Conservation (phyloP, 1,140 invertebrate genomes). For the Venustaconcha ellipsiformis region DNA sequence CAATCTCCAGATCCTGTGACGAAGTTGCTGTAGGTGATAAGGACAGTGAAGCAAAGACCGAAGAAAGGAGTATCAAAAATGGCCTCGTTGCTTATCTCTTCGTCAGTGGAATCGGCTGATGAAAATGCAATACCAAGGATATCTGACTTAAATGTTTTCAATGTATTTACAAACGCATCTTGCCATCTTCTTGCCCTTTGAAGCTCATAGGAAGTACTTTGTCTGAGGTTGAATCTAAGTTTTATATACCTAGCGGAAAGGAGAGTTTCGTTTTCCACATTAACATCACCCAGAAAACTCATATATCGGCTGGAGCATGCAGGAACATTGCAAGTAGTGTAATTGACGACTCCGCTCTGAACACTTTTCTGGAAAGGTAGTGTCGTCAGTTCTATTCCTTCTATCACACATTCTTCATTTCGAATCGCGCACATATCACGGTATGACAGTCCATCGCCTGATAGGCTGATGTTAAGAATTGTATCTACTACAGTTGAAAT, state of each 20-base stretch:
- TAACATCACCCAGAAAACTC: background rate
- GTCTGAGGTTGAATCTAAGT: constrained; percentile 12
- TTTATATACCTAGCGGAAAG: constrained; percentile 12
- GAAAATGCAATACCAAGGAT: constrained; percentile 2
- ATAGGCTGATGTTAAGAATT: background rate
- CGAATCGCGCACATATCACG: constrained; percentile 12
- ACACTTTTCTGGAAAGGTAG: background rate
- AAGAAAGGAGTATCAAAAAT: constrained; percentile 20
- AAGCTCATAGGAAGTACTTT: background rate
- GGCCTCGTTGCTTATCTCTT: constrained; percentile 13
- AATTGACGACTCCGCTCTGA: background rate
- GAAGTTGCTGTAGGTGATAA: constrained; percentile 15
- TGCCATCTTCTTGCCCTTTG: constrained; percentile 14
- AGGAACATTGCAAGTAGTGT: background rate
- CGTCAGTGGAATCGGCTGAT: constrained; percentile 7
- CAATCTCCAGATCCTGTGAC: constrained; percentile 9
- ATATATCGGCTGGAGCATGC: background rate
- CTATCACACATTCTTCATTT: constrained; percentile 18
- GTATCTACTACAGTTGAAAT: constrained; percentile 3
- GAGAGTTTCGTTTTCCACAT: constrained; percentile 1
- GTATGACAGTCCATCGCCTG: background rate
- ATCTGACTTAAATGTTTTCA: constrained; percentile 15
- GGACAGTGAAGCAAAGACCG: constrained; percentile 13
- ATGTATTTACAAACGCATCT: constrained; percentile 7
- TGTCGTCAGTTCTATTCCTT: constrained; percentile 9